Evolutionary conservation across 1,140 invertebrate genomes (phyloP), one percentile per base, ranked within the genome.

Genomic region (Penaeus japonicus): DNA sequence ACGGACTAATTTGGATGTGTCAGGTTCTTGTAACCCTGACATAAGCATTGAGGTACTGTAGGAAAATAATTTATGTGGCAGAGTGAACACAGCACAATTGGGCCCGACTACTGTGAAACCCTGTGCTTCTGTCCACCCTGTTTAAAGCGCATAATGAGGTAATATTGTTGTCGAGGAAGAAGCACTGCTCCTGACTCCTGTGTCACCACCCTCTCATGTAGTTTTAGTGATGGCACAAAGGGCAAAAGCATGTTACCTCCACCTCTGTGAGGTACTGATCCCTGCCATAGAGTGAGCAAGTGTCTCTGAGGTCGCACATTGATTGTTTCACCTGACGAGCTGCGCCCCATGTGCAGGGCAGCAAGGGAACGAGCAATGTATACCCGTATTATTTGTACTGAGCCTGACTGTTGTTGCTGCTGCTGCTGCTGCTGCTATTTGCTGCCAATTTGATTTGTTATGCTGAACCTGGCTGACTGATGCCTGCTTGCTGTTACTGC

Each of bases 111-210:
- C 12, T 47, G 79, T 57, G 83, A 75, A 79, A 81, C 87, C 70
- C 81, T 55, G 55, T 89, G 85, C 85, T 55, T 47, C 17, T 62
- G 39, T 87, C 24, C 84, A 90, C 85, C 75, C 85, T 83, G 79
- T 77, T 87, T 90, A 90, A 90, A 90, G 89, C 89, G 89, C 89
- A 90, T 89, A 57, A 90, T 90, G 89, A 90, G 89, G 89, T 90
- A 90, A 87, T 87, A 87, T 83, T 84, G 87, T 89, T 84, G 87
- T 30, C 27, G 47, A 57, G 77, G 83, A 73, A 78, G 65, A 47
- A 55, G 73, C 27, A 89, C 32, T 55, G 81, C 39, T 78, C 83
- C 57, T 88, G 73, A 62, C 80, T 24, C 47, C 80, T 54, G 53
- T 59, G 81, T 59, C 81, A 78, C 55, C 87, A 88, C 30, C 18